Evolutionary conservation across 2,888 invertebrate genomes (phyloP).

Genomic region (Standfussiana lucernea): DNA sequence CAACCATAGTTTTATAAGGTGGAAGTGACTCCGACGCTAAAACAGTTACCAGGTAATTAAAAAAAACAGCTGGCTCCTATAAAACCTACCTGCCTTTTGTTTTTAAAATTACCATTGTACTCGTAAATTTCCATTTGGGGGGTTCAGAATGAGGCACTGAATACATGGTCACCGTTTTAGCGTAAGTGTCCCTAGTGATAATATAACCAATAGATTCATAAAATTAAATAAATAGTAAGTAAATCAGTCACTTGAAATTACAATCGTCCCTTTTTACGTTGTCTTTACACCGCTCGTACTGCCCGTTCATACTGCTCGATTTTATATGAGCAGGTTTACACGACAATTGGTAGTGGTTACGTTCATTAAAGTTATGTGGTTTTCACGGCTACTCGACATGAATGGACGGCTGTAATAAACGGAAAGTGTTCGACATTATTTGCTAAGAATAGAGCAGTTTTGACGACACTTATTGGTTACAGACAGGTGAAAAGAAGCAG

Average conservation of each 20-base stretch:
- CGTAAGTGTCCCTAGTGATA: no score
- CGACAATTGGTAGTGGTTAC: not conserved
- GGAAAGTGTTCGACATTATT: not conserved
- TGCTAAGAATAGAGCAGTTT: not conserved
- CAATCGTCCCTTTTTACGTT: not conserved
- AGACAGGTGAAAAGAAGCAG: no score
- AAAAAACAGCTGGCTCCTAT: no score
- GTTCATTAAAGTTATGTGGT: slow-evolving; percentile 1
- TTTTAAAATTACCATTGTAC: no score
- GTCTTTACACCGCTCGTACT: not conserved
- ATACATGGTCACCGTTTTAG: no score
- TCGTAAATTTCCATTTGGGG: no score
- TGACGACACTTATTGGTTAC: not conserved
- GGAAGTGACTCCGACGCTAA: no score
- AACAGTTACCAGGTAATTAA: no score
- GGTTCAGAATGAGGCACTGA: no score
- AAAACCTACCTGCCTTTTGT: no score
- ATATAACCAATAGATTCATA: not conserved
- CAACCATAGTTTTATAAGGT: no score
- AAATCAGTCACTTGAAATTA: not conserved
- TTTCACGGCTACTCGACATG: slow-evolving; percentile 1
- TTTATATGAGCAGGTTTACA: not conserved
- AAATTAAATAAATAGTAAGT: not conserved
- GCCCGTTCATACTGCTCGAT: not conserved
- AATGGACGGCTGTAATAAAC: not conserved